Evolutionary conservation across 2,888 invertebrate genomes (phyloP).

Genomic region (Herminia tarsipennalis): DNA sequence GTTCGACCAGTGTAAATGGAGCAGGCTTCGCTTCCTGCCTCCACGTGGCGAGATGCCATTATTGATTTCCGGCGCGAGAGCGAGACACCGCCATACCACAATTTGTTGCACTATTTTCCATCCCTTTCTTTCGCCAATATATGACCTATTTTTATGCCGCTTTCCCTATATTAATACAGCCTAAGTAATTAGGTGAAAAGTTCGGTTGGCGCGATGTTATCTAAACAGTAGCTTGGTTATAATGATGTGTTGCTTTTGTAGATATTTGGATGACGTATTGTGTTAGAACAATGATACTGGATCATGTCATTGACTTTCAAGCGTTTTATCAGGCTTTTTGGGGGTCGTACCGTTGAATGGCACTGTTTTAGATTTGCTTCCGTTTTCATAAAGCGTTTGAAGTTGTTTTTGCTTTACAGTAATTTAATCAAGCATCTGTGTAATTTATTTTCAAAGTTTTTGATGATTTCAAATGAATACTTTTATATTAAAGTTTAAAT

Average conservation of each 20-base stretch:
- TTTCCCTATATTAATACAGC: slow-evolving; percentile 83
- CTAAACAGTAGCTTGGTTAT: slow-evolving; percentile 46
- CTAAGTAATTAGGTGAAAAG: slow-evolving; percentile 83
- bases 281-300: slow-evolving; percentile 12
- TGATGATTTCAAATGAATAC: no score
- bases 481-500: no score
- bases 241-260: slow-evolving; percentile 33
- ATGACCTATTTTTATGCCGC: slow-evolving; percentile 85
- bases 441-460: no score
- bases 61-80: slow-evolving; percentile 84
- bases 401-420: no score
- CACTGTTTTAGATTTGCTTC: no score
- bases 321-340: slow-evolving; percentile 7
- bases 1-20: slow-evolving; percentile 75
- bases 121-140: slow-evolving; percentile 79
- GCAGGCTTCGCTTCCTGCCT: slow-evolving; percentile 73
- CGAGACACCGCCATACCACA: slow-evolving; percentile 74
- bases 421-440: no score
- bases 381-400: no score
- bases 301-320: slow-evolving; percentile 19
- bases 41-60: slow-evolving; percentile 84
- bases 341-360: no score
- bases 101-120: slow-evolving; percentile 84
- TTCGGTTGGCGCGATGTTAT: slow-evolving; percentile 64
- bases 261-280: slow-evolving; percentile 19